Evolutionary conservation across 2,797 vertebrate species (phyloP).

Genomic region (Odontamblyopus lacepedii): DNA sequence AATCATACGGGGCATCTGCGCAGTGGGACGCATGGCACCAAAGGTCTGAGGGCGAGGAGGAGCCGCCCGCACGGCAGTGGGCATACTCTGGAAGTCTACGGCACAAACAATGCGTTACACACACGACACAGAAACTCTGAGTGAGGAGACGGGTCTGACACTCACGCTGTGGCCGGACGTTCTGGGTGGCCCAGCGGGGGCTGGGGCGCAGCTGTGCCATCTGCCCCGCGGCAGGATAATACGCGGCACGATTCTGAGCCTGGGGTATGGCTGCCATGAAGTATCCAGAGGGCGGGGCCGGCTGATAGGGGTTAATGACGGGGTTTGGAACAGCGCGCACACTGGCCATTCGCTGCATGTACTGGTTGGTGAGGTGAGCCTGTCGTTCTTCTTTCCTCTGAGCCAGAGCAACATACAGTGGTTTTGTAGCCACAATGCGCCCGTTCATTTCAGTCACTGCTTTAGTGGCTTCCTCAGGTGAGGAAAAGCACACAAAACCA

Average conservation of each 20-base stretch:
- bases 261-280: conserved; percentile 97
- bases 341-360: conserved; percentile 97
- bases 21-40: conserved; percentile 85
- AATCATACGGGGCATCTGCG: conserved; percentile 93
- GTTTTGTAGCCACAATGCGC: conserved; percentile 95
- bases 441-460: conserved; percentile 99
- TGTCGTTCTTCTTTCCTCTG: conserved; percentile 97
- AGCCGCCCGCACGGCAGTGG: conserved; percentile 87
- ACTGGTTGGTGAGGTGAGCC: conserved; percentile 96
- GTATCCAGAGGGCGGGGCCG: conserved; percentile 91
- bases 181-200: conserved; percentile 94
- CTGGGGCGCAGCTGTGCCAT: conserved; percentile 92
- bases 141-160: conserved; percentile 5
- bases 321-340: conserved; percentile 93
- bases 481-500: conserved; percentile 97
- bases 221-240: conserved; percentile 93
- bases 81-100: conserved; percentile 95
- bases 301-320: conserved; percentile 96
- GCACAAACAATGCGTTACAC: not conserved
- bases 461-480: conserved; percentile 97
- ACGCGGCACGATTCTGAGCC: conserved; percentile 92
- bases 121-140: not conserved
- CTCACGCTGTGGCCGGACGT: conserved; percentile 94
- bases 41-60: conserved; percentile 89
- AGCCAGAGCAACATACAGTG: conserved; percentile 93